Conservation (phyloP, 1,140 invertebrate species). For the Aphelenchoides avenae region DNA sequence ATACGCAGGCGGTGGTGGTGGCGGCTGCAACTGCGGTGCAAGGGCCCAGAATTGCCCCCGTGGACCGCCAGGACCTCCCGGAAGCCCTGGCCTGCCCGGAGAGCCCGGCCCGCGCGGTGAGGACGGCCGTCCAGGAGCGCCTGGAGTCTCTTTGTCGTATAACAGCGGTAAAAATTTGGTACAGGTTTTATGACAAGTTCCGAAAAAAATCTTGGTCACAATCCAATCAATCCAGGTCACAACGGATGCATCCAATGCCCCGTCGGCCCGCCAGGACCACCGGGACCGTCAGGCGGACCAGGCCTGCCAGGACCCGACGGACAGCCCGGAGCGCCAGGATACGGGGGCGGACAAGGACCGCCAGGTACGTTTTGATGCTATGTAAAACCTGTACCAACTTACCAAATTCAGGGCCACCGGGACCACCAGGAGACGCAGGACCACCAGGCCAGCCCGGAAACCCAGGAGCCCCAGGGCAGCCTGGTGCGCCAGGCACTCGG, state of each 20-base stretch:
- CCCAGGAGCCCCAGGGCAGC: constrained; percentile 2
- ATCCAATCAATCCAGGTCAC: too few relatives aligned
- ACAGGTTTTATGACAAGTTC: too few relatives aligned
- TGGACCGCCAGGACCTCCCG: constrained; percentile 8
- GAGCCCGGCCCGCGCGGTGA: constrained; percentile 7
- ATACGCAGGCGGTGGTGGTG: constrained; percentile 1
- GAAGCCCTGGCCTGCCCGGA: constrained; percentile 11
- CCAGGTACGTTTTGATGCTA: background rate
- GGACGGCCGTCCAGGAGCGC: constrained; percentile 2
- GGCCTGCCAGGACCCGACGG: constrained; percentile 9
- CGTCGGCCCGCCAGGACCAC: constrained; percentile 6
- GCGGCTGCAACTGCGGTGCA: background rate
- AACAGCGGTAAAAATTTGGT: too few relatives aligned
- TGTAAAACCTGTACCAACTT: constrained; percentile 1
- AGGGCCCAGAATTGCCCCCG: background rate
- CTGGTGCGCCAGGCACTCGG: background rate
- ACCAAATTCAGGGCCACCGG: constrained; percentile 3
- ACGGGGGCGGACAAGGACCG: background rate
- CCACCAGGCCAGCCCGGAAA: constrained; percentile 5
- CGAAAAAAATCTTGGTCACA: too few relatives aligned
- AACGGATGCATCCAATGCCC: background rate
- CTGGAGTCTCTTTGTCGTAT: too few relatives aligned
- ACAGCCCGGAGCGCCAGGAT: background rate
- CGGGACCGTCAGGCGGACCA: constrained; percentile 1
- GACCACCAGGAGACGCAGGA: constrained; percentile 1